Percentiles rank a stretch among this genome's conserved stretches.
Evolutionary conservation across 1,140 invertebrate genomes (phyloP).

Genomic region (Trachelipus rathkii): DNA sequence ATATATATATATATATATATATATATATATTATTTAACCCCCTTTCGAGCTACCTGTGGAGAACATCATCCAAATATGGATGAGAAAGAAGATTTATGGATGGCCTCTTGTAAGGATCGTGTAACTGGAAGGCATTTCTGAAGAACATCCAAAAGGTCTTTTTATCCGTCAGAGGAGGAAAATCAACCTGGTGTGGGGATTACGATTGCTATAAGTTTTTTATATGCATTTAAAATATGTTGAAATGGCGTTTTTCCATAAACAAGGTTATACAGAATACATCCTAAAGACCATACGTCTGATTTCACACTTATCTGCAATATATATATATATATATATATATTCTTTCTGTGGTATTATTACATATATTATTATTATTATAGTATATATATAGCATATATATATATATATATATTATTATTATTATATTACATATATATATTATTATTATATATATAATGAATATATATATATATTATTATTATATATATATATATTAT

Average conservation of each 20-base stretch:
- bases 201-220: conserved; percentile 77
- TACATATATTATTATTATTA: too few relatives aligned
- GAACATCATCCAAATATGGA: conserved; percentile 55
- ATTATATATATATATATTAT: too few relatives aligned
- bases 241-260: conserved; percentile 89
- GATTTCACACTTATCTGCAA: conserved; percentile 80
- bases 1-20: too few relatives aligned
- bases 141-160: conserved; percentile 59
- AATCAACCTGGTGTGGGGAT: conserved; percentile 68
- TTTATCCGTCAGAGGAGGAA: conserved; percentile 56
- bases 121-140: conserved; percentile 65
- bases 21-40: too few relatives aligned
- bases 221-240: conserved; percentile 64
- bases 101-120: conserved; percentile 64
- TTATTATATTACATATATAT: too few relatives aligned
- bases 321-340: not conserved
- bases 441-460: too few relatives aligned
- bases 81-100: conserved; percentile 67
- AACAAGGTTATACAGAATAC: conserved; percentile 89
- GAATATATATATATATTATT: too few relatives aligned
- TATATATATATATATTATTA: too few relatives aligned
- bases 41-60: not conserved
- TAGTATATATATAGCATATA: too few relatives aligned
- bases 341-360: too few relatives aligned
- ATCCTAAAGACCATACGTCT: conserved; percentile 96